Evolutionary conservation across 2,888 invertebrate genomes (phyloP).

Genomic region (Apantesis nais): DNA sequence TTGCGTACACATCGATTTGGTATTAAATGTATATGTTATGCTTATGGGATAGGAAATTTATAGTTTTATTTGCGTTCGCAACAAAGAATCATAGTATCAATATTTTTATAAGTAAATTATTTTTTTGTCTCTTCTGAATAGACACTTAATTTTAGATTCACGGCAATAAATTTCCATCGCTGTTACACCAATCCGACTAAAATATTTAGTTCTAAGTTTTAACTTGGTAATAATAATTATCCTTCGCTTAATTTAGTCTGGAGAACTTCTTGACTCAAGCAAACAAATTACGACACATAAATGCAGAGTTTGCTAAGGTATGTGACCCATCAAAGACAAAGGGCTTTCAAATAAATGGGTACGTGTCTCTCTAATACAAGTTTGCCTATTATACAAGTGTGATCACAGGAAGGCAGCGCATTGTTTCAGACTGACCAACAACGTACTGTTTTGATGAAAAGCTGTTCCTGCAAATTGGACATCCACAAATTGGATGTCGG

Average conservation of each 20-base stretch:
- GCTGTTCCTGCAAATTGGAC: conserved; percentile 8
- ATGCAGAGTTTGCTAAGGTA: not conserved
- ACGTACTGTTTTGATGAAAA: conserved; percentile 2
- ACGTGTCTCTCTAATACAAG: not conserved
- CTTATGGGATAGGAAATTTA: too few relatives aligned
- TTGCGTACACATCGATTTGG: too few relatives aligned
- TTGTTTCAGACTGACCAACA: not conserved
- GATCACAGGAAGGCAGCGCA: not conserved
- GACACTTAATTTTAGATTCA: too few relatives aligned
- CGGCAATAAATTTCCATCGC: too few relatives aligned
- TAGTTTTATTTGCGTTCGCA: too few relatives aligned
- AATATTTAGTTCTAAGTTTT: too few relatives aligned
- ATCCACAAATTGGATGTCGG: conserved; percentile 3
- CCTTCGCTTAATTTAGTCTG: not conserved
- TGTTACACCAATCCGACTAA: not conserved
- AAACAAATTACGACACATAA: not conserved
- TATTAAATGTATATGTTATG: too few relatives aligned
- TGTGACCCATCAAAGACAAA: not conserved
- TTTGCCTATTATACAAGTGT: not conserved
- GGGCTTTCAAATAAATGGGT: not conserved
- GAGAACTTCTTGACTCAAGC: not conserved
- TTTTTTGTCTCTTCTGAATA: too few relatives aligned
- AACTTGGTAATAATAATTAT: too few relatives aligned
- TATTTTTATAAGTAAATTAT: too few relatives aligned
- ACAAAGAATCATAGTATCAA: too few relatives aligned